Evolutionary conservation across 2,888 invertebrate species (phyloP), one percentile per base, ranked within the genome.

Genomic region (Phanerotoma sp.): DNA sequence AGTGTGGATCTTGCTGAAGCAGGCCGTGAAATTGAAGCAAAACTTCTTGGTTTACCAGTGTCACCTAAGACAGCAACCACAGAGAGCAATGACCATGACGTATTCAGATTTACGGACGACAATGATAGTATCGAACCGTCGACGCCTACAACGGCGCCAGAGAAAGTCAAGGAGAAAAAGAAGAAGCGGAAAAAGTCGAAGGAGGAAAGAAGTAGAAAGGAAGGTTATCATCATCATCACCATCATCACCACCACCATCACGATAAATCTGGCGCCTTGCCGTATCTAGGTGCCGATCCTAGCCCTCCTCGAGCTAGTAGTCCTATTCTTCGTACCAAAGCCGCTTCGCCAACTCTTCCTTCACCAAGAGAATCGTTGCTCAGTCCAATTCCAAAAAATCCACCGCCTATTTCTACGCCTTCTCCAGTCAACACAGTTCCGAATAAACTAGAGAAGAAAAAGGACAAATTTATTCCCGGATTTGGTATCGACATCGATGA

Each of bases 161-260:
- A 79, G 64, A 71, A 88, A 62, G 80, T 80, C 48, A 88, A 87
- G 70, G 90, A 91, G 65, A 90, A 88, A 77, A 91, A 89, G 77
- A 92, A 92, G 78, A 92, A 91, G 74, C 86, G 90, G 66, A 92
- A 91, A 74, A 89, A 87, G 70, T 89, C 85, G 50, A 89, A 87
- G 72, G 91, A 91, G 66, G 91, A 91, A 58, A 84, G 86, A 62
- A 84, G 82, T 67, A 84, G 87, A 32, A 84, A 83, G 69, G 83
- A 85, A 58, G 84, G 86, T 67, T 84, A 86, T 66, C 86, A 88
- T 70, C 85, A 85, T 70, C 84, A 84, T 60, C 83, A 83, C 61
- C 83, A 83, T 61, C 83, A 83, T 61, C 75, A 73, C 52, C 77
- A 70, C 51, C 72, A 62, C 54, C 74, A 73, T 56, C 66, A 71